A percentile compares a stretch with the other conserved stretches of the same genome.
Conservation (phyloP, 64 coral and sea anemone genomes). For the Anthopleura sola region DNA sequence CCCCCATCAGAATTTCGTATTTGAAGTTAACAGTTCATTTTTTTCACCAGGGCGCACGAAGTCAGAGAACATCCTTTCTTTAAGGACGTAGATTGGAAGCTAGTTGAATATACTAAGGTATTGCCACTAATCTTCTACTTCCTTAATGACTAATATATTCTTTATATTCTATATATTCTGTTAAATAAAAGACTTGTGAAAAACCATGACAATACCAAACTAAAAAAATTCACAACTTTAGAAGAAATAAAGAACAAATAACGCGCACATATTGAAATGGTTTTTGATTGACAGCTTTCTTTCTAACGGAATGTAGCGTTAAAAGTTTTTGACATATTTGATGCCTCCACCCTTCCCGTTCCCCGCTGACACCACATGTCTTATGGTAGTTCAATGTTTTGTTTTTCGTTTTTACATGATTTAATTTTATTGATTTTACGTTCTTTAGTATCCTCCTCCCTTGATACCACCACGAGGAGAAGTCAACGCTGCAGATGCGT, state of each 20-base stretch:
- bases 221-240: too few species aligned
- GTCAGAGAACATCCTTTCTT: constrained; percentile 83
- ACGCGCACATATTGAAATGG: too few species aligned
- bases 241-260: too few species aligned
- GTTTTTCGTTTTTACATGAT: neutral
- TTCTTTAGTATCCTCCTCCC: constrained; percentile 72
- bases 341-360: too few species aligned
- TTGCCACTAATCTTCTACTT: neutral
- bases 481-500: constrained; percentile 97
- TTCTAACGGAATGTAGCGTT: too few species aligned
- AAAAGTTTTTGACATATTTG: too few species aligned
- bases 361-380: neutral
- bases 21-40: neutral
- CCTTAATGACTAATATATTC: neutral
- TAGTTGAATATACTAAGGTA: constrained; percentile 93
- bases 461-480: constrained; percentile 92
- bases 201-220: too few species aligned
- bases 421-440: neutral
- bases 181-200: too few species aligned
- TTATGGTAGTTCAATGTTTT: too few species aligned
- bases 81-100: constrained; percentile 72
- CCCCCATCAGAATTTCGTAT: neutral
- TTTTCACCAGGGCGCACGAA: constrained; percentile 62
- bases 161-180: too few species aligned
- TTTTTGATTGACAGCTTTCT: too few species aligned